phyloP scores from a whole-genome alignment of 2,113 vertebrate species.

The Cricetomys ansorgei region DNA sequence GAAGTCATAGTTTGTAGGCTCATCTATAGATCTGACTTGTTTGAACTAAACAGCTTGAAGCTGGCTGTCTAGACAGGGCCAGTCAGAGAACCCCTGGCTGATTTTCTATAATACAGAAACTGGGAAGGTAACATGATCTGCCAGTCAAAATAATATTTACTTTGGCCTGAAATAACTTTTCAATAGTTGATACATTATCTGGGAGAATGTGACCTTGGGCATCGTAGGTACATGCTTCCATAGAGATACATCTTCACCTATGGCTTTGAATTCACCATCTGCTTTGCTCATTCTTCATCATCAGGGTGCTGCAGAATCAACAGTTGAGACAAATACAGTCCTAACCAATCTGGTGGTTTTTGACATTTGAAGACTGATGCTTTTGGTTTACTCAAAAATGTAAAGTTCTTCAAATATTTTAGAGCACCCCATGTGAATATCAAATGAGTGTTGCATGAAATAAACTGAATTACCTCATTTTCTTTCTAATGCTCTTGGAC shows the following conservation, averaged over 20 bases:
- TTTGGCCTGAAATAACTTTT: conserved; percentile 2
- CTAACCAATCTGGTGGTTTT: background rate
- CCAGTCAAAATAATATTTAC: background rate
- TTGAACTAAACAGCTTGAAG: background rate
- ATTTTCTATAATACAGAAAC: background rate
- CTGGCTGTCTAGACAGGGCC: background rate
- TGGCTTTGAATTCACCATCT: background rate
- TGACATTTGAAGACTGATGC: background rate
- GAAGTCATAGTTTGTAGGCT: background rate
- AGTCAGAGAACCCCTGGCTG: background rate
- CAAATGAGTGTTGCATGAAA: background rate
- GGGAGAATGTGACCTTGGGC: background rate
- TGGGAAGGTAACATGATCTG: background rate
- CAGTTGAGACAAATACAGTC: background rate
- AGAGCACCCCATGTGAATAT: background rate
- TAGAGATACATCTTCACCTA: background rate
- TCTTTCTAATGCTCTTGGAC: background rate
- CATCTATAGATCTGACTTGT: background rate
- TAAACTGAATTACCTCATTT: background rate
- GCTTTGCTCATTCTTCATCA: background rate
- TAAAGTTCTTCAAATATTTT: conserved; percentile 8
- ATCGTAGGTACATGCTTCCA: background rate
- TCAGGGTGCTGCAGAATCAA: background rate
- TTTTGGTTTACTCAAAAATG: conserved; percentile 7
- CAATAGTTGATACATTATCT: background rate